Evolutionary conservation across 2,888 invertebrate species (phyloP).

Genomic region (Noctua fimbriata): DNA sequence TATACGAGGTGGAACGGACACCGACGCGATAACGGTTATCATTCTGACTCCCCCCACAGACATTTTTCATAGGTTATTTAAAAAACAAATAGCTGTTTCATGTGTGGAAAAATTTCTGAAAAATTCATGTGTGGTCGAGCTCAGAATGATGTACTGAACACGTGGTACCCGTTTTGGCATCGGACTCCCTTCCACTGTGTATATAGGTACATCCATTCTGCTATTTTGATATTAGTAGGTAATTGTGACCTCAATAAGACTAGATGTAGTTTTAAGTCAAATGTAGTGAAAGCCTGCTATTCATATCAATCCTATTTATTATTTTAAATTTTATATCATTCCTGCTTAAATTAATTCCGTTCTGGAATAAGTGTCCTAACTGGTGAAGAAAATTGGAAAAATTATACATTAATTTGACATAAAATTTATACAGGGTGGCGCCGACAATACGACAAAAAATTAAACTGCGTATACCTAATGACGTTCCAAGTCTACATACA

Average conservation of each 20-base stretch:
- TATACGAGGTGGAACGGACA: no score
- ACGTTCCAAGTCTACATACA: no score
- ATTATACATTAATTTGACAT: not conserved
- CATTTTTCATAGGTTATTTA: no score
- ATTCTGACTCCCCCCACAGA: no score
- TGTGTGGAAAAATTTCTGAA: no score
- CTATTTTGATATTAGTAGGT: slow-evolving; percentile 10
- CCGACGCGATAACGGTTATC: no score
- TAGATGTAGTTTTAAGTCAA: slow-evolving; percentile 46
- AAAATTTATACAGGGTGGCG: not conserved
- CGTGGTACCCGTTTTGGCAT: no score
- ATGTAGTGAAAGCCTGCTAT: slow-evolving; percentile 7
- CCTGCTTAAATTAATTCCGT: slow-evolving; percentile 7
- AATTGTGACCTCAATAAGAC: slow-evolving; percentile 33
- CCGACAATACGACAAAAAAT: not conserved
- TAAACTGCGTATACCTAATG: no score
- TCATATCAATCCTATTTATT: slow-evolving; percentile 16
- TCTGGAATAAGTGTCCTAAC: slow-evolving; percentile 13
- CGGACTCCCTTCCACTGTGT: no score
- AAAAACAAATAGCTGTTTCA: no score
- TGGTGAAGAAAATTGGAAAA: not conserved
- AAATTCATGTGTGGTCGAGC: no score
- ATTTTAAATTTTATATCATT: slow-evolving; percentile 33
- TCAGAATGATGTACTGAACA: no score
- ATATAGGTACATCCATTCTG: not conserved